phyloP scores from a whole-genome alignment of 2,113 vertebrate genomes.

The Dolichallabes microphthalmus region DNA sequence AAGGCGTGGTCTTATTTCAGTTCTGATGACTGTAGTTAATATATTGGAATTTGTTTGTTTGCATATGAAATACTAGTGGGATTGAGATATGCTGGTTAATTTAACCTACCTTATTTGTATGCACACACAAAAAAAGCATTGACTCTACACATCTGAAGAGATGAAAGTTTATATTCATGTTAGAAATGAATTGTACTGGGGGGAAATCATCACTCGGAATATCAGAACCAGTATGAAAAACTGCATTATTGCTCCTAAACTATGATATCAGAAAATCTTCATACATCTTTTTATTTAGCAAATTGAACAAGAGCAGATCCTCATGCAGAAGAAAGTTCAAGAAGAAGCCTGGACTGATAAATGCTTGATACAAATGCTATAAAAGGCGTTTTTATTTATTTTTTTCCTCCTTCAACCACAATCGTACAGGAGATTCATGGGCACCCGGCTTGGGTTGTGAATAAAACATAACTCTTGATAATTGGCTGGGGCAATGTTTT shows the following conservation, averaged over 20 bases:
- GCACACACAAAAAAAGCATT: neutral
- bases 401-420: constrained; percentile 29
- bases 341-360: neutral
- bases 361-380: constrained; percentile 42
- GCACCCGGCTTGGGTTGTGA: constrained; percentile 49
- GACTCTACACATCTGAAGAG: neutral
- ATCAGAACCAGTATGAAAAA: neutral
- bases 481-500: constrained; percentile 65
- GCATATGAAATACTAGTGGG: neutral
- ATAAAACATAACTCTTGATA: constrained; percentile 67
- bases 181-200: neutral
- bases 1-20: neutral
- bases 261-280: neutral
- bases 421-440: constrained; percentile 52
- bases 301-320: neutral
- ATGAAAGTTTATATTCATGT: neutral
- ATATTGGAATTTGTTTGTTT: neutral
- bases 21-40: neutral
- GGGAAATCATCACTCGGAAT: neutral
- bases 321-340: neutral
- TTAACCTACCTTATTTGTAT: neutral
- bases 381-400: constrained; percentile 39
- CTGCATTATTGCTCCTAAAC: neutral
- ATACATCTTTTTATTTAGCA: neutral
- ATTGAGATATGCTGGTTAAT: neutral